Evolutionary conservation across 2,113 vertebrate genomes (phyloP).

Genomic region (Zapornia atra): DNA sequence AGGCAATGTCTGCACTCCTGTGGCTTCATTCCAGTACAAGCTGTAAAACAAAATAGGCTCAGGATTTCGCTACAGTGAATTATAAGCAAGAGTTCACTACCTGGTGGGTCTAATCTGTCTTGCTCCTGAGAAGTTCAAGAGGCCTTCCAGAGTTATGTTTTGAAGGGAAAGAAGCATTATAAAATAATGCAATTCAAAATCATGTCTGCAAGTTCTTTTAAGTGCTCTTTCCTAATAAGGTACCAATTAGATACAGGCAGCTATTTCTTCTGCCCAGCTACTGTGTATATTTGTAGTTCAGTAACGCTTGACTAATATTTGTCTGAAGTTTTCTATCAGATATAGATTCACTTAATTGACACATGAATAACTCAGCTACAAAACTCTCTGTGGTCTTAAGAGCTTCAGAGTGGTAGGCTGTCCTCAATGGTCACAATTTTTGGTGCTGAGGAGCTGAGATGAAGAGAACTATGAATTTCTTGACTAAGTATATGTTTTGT

Average conservation of each 20-base stretch:
- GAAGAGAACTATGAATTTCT: background rate
- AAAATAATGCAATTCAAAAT: background rate
- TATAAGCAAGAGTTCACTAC: background rate
- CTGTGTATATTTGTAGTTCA: background rate
- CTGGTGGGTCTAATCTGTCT: background rate
- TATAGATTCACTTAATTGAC: background rate
- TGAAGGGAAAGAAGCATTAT: background rate
- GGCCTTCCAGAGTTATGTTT: background rate
- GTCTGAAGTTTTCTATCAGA: background rate
- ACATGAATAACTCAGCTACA: background rate
- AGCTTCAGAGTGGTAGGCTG: background rate
- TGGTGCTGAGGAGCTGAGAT: background rate
- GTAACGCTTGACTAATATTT: background rate
- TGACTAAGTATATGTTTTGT: background rate
- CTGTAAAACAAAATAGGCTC: background rate
- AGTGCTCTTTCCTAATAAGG: background rate
- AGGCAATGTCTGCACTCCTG: background rate
- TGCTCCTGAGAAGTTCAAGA: background rate
- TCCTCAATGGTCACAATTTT: background rate
- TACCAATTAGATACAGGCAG: background rate
- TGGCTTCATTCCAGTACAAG: background rate
- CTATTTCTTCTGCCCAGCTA: background rate
- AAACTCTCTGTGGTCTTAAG: background rate
- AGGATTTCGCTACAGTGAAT: background rate
- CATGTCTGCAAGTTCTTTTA: background rate